Percentiles rank a stretch among this genome's conserved stretches.
These are phyloP conservation scores for Monochamus saltuarius DNA, from an alignment of 1,140 invertebrate species.

Conservation along the genomic window DNA sequence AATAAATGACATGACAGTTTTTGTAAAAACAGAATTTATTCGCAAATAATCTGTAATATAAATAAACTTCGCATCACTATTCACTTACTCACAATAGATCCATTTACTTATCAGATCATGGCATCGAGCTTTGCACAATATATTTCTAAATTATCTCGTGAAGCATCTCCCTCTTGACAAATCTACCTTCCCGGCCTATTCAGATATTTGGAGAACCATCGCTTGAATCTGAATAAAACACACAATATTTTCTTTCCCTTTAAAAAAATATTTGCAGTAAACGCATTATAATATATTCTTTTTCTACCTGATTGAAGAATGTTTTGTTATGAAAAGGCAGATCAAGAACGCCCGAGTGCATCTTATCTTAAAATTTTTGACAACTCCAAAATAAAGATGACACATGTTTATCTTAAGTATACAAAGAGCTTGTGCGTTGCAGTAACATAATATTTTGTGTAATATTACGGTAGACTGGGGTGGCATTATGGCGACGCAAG, in stretches of 20 bases:
- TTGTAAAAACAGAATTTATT: no score
- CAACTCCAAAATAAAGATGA: conserved; percentile 19
- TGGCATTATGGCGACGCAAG: not conserved
- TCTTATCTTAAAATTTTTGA: conserved; percentile 26
- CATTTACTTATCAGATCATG: no score
- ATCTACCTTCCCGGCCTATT: no score
- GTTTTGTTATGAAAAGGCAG: not conserved
- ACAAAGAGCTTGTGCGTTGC: conserved; percentile 9
- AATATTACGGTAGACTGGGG: conserved; percentile 20
- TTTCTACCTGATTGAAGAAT: conserved; percentile 16
- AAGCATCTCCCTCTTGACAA: no score
- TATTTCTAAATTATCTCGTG: no score
- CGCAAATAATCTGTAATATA: no score
- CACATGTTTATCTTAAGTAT: conserved; percentile 26
- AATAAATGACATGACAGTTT: no score
- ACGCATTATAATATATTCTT: conserved; percentile 15
- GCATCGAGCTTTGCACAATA: no score
- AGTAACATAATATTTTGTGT: conserved; percentile 31
- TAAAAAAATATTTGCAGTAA: conserved; percentile 17
- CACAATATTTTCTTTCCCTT: conserved; percentile 13
- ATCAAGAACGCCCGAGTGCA: conserved; percentile 19
- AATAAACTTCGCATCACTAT: no score
- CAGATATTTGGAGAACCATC: no score
- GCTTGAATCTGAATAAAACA: conserved; percentile 8
- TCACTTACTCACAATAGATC: no score